Evolutionary conservation across 2,797 vertebrate species (phyloP), one percentile per base, ranked within the genome.

Genomic region (Percopsis omiscomaycus): DNA sequence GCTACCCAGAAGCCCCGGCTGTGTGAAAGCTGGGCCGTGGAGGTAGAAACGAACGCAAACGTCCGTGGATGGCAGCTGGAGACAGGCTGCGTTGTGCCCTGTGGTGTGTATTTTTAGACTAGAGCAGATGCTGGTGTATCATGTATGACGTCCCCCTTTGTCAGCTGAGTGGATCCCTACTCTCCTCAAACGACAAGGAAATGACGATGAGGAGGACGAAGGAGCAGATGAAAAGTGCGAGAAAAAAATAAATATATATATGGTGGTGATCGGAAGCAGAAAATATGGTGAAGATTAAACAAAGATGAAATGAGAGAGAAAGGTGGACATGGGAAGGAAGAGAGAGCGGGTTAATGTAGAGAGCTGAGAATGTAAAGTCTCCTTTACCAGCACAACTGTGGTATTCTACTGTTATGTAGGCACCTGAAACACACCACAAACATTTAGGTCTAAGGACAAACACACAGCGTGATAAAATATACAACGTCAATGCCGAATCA

Each of bases 51-150:
- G 83, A 88, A 87, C 45, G 79, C 5, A 53, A 3, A 48, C 29
- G 51, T 53, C 3, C 12, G 2, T 74, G 80, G 83, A 87, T 82
- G 76, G 84, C 84, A 89, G 86, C 85, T 89, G 83, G 81, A 87
- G 82, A 86, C 83, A 78, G 82, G 77, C 85, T 85, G 77, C 76
- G 79, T 83, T 65, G 68, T 84, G 83, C 78, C 86, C 84, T 82
- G 83, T 88, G 83, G 78, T 80, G 80, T 78, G 75, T 91, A 91
- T 91, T 91, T 91, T 92, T 90, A 91, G 89, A 90, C 84, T 83
- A 80, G 66, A 88, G 87, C 90, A 92, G 90, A 91, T 90, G 91
- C 88, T 89, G 88, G 85, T 89, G 89, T 88, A 85, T 88, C 83
- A 80, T 79, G 83, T 87, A 83, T 86, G 89, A 91, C 70, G 82